Conservation (phyloP, 2,888 invertebrate species). For the Galeruca laticollis region DNA sequence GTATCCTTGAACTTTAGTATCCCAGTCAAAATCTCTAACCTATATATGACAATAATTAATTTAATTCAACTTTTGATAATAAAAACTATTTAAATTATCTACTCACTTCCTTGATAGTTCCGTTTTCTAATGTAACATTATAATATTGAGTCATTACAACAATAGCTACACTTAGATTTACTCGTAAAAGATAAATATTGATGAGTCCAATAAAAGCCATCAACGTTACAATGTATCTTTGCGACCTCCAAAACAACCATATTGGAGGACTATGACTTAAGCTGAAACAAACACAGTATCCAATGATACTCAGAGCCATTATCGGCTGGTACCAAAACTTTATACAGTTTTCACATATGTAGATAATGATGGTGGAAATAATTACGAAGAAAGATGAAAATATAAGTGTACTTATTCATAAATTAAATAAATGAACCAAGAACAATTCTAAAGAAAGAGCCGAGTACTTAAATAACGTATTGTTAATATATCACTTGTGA, state of each 20-base stretch:
- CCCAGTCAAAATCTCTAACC: constrained; percentile 78
- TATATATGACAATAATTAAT: constrained; percentile 21
- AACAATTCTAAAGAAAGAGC: too few species aligned
- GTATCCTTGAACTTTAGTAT: constrained; percentile 79
- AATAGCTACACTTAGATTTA: constrained; percentile 93
- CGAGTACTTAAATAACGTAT: too few species aligned
- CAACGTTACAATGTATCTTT: constrained; percentile 80
- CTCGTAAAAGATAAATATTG: constrained; percentile 84
- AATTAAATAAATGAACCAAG: too few species aligned
- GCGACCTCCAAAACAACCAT: constrained; percentile 81
- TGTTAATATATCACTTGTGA: too few species aligned
- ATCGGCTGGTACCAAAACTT: too few species aligned
- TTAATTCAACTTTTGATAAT: too few species aligned
- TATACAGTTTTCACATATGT: too few species aligned
- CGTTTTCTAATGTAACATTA: constrained; percentile 73
- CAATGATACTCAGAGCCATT: too few species aligned
- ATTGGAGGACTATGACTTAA: constrained; percentile 34
- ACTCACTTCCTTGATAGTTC: constrained; percentile 72
- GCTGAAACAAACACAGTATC: constrained; percentile 6
- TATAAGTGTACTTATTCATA: too few species aligned
- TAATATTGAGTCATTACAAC: constrained; percentile 90
- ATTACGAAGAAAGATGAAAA: too few species aligned
- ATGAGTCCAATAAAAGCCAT: constrained; percentile 87
- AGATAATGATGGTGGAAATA: too few species aligned
- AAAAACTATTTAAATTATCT: neutral